Percentiles rank a stretch among this genome's conserved stretches.
Evolutionary conservation across 1,140 invertebrate genomes (phyloP).

Genomic region (Pseudachorutes palmiensis): DNA sequence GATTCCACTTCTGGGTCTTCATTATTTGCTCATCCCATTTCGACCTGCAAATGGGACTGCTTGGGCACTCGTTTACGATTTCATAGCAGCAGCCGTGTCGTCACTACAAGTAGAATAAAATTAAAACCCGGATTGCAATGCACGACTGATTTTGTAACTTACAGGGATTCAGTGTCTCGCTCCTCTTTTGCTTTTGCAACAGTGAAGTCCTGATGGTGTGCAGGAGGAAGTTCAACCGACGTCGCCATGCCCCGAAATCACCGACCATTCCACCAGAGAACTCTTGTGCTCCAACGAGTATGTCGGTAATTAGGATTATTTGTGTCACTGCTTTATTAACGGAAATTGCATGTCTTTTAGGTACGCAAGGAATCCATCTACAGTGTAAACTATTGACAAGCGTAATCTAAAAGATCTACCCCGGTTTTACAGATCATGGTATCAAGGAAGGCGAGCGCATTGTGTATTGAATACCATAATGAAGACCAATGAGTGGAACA

Average conservation of each 20-base stretch:
- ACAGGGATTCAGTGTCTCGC: slow-evolving; percentile 51
- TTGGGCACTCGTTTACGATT: slow-evolving; percentile 33
- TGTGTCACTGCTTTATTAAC: background rate
- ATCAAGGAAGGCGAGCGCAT: slow-evolving; percentile 1
- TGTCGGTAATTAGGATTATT: slow-evolving; percentile 31
- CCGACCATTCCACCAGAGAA: slow-evolving; percentile 17
- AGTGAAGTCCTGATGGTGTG: slow-evolving; percentile 45
- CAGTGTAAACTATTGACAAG: background rate
- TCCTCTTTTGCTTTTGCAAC: slow-evolving; percentile 56
- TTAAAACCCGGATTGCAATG: too few relatives aligned
- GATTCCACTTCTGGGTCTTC: slow-evolving; percentile 69
- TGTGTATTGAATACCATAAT: slow-evolving; percentile 9
- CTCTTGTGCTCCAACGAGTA: slow-evolving; percentile 37
- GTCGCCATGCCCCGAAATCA: slow-evolving; percentile 23
- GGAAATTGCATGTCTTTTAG: background rate
- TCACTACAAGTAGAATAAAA: slow-evolving; percentile 38
- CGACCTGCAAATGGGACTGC: slow-evolving; percentile 49
- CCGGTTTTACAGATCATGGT: slow-evolving; percentile 5
- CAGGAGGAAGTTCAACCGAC: slow-evolving; percentile 23
- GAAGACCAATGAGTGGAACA: background rate
- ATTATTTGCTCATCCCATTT: slow-evolving; percentile 83
- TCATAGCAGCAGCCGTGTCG: slow-evolving; percentile 34
- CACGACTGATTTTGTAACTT: slow-evolving; percentile 9
- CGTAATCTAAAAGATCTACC: background rate
- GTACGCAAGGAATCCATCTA: background rate